phyloP scores from a whole-genome alignment of 1,140 invertebrate genomes.

The Hyposmocoma kahamanoa region DNA sequence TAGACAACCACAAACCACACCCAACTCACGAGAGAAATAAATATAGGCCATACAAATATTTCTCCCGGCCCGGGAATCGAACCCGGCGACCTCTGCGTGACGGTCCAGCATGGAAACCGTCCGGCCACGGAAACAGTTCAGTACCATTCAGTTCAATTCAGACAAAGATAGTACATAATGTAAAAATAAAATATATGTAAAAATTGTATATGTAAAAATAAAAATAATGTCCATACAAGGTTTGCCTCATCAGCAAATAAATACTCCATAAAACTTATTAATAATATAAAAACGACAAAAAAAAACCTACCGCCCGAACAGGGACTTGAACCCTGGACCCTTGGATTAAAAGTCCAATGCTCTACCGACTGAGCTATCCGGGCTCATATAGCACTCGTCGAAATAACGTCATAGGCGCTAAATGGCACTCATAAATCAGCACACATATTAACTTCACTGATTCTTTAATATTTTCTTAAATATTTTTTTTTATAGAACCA shows the following conservation, averaged over 20 bases:
- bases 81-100: too few species aligned
- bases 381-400: slow-evolving; percentile 9
- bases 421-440: not conserved
- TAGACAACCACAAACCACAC: too few species aligned
- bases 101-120: too few species aligned
- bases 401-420: slow-evolving; percentile 16
- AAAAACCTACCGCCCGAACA: slow-evolving; percentile 78
- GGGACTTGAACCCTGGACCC: slow-evolving; percentile 86
- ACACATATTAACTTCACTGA: too few species aligned
- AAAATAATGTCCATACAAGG: not conserved
- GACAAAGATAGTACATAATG: too few species aligned
- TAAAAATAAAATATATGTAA: not conserved
- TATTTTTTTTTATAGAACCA: too few species aligned
- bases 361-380: slow-evolving; percentile 74
- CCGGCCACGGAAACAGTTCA: too few species aligned
- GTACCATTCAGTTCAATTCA: too few species aligned
- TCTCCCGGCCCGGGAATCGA: too few species aligned
- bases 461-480: too few species aligned
- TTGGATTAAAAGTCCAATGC: slow-evolving; percentile 86
- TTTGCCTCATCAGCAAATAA: not conserved
- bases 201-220: not conserved
- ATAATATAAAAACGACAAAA: slow-evolving; percentile 10
- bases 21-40: too few species aligned
- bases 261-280: slow-evolving; percentile 1
- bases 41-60: too few species aligned